Evolutionary conservation across 1,140 invertebrate species (phyloP), one percentile per base, ranked within the genome.

Genomic region (Drosophila mayri): DNA sequence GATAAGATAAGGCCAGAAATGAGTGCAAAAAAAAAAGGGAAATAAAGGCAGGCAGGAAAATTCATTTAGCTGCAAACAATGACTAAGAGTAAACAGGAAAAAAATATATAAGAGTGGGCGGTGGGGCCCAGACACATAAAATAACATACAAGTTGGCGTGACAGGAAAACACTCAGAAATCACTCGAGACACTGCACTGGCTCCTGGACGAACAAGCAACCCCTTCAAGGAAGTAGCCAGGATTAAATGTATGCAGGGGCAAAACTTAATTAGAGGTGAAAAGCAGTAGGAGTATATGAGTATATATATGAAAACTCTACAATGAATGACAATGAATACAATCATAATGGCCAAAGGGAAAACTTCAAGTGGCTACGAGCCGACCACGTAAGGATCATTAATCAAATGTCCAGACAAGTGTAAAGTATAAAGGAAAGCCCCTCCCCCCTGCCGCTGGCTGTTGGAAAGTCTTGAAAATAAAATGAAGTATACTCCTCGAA

Each of bases 331-430:
- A 88, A 76, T 77, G 79, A 76, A 80, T 84, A 84, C 75, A 83
- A 83, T 88, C 62, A 71, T 80, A 83, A 84, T 67, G 72, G 67
- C 73, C 71, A 61, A 61, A 47, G 44, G 63, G 64, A 77, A 59
- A 81, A 72, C 60, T 61, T 70, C 59, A 64, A 81, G 74, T 52
- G 61, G 49, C 59, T 58, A 76, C 58, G 18, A 28, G 35, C 25
- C 41, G 40, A 40, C 61, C 85, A 90, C 85, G 74, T 79, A 90
- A 90, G 85, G 78, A 90, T 90, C 85, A 90, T 90, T 90, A 90
- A 90, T 90, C 85, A 90, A 90, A 90, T 90, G 85, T 90, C 85
- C 85, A 90, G 85, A 90, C 85, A 85, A 90, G 84, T 85, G 81
- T 90, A 86, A 86, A 86, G 82, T 79, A 86, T 79, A 64, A 86